These are phyloP conservation scores for Cantharis flavilabris DNA, from an alignment of 2,888 invertebrate genomes.

Conservation along the genomic window DNA sequence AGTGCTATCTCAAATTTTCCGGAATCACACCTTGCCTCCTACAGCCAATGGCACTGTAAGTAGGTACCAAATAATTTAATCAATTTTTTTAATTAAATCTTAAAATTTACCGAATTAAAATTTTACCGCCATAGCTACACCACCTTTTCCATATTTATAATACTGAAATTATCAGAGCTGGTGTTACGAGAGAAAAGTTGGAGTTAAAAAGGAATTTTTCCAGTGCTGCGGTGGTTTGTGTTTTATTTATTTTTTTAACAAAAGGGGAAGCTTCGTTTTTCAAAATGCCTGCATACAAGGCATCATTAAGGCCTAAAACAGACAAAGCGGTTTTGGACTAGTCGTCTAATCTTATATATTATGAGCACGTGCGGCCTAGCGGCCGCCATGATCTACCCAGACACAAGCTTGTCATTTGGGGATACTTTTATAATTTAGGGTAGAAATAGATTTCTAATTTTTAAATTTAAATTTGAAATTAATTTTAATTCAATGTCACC, in stretches of 20 bases:
- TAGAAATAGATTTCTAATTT: no score
- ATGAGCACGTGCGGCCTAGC: no score
- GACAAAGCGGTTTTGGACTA: no score
- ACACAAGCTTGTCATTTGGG: no score
- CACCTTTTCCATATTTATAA: background rate
- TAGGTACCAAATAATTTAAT: conserved; percentile 32
- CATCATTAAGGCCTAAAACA: no score
- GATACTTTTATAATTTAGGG: no score
- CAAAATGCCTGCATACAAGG: background rate
- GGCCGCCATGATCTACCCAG: no score
- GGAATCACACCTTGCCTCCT: conserved; percentile 53
- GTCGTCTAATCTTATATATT: no score
- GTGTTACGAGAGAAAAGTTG: conserved; percentile 7
- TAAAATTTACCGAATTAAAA: background rate
- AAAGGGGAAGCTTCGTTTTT: background rate
- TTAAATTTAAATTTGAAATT: no score
- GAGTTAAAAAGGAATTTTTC: background rate
- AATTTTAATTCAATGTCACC: no score
- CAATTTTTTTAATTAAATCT: background rate
- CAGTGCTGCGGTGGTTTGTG: conserved; percentile 6
- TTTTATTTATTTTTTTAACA: conserved; percentile 1
- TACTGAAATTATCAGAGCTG: background rate
- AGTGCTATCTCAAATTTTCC: conserved; percentile 42
- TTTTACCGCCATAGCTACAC: conserved; percentile 1
- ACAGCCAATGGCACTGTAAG: conserved; percentile 53